Base-by-base conservation (phyloP, 2,113 vertebrate species). In the Toxotes jaculatrix region DNA sequence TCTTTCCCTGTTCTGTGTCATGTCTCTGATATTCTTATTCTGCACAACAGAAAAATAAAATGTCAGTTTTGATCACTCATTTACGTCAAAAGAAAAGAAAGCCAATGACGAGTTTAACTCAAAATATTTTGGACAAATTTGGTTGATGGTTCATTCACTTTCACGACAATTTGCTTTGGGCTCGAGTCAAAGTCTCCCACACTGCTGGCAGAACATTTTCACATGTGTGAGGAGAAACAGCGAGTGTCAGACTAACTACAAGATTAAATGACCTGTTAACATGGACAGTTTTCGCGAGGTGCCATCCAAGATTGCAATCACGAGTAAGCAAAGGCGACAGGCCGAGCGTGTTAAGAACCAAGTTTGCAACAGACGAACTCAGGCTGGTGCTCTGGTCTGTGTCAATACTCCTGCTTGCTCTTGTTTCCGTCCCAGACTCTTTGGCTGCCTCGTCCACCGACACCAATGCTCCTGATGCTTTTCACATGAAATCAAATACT, bases 401-500 rank as follows among this genome's bases (percentile, higher is more conserved):
- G 61, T 88, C 77, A 83, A 40, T 31, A 42, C 23, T 31, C 21
- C 80, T 27, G 38, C 66, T 63, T 77, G 63, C 74, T 81, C 70
- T 27, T 14, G 57, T 69, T 80, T 43, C 59, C 60, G 36, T 19
- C 67, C 59, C 61, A 77, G 74, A 76, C 73, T 63, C 13, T 14
- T 53, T 56, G 72, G 68, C 82, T 66, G 55, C 36, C 64, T 80
- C 31, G 36, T 51, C 36, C 56, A 71, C 56, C 67, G 75, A 74
- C 70, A 84, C 31, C 42, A 42, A 60, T 17, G 23, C 55, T 65
- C 62, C 69, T 74, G 76, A 79, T 87, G 49, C 59, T 74, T 89
- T 86, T 82, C 60, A 79, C 82, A 87, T 65, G 84, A 82, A 80
- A 80, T 77, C 60, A 62, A 84, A 86, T 16, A 67, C 62, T 53